Evolutionary conservation across 2,797 vertebrate genomes (phyloP).

Genomic region (Amblyraja radiata): DNA sequence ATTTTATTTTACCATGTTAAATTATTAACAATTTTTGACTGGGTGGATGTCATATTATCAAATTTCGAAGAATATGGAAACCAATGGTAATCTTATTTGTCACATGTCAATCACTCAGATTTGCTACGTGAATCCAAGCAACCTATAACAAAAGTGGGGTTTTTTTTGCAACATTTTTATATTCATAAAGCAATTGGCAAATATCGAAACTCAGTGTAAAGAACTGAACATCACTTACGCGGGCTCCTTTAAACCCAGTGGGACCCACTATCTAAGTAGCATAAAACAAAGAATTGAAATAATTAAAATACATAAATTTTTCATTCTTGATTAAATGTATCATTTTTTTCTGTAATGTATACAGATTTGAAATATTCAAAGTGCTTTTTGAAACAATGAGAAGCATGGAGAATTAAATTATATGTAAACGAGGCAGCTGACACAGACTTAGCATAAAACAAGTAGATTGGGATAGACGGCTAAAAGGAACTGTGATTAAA

Average conservation of each 20-base stretch:
- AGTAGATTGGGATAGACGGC: no score
- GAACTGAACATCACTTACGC: slow-evolving; percentile 58
- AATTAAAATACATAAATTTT: not conserved
- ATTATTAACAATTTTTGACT: not conserved
- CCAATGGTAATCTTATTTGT: not conserved
- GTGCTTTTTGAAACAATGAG: not conserved
- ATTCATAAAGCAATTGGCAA: not conserved
- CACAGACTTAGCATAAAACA: not conserved
- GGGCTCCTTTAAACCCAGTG: slow-evolving; percentile 71
- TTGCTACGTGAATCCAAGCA: not conserved
- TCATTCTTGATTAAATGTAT: not conserved
- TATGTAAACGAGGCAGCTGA: not conserved
- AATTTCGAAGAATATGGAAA: not conserved
- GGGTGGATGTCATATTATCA: not conserved
- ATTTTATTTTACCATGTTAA: not conserved
- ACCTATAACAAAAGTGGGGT: not conserved
- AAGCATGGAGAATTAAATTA: not conserved
- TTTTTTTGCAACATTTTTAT: not conserved
- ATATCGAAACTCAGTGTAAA: not conserved
- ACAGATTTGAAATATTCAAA: not conserved
- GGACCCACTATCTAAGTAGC: slow-evolving; percentile 70
- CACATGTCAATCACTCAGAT: not conserved
- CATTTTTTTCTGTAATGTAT: not conserved
- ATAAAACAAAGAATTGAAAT: slow-evolving; percentile 26
- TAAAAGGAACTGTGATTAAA: not conserved